Evolutionary conservation across 2,797 vertebrate species (phyloP), one percentile per base, ranked within the genome.

Genomic region (Miichthys miiuy): DNA sequence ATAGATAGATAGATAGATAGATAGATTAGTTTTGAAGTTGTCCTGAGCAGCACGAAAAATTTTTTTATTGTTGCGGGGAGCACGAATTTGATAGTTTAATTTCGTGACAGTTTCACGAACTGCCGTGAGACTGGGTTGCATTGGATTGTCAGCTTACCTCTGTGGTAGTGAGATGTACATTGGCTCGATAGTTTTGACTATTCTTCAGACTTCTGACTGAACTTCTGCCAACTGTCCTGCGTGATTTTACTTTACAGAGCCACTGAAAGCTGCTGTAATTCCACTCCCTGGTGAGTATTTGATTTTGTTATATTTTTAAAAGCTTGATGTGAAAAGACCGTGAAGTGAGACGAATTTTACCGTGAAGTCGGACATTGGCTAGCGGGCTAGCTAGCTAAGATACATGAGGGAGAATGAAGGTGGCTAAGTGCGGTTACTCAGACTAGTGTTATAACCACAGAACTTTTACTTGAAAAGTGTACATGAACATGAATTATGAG

Each of bases 361-460:
- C 10, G 9, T 65, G 2, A 51, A 64, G 46, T 30, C 5, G 10
- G 61, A 63, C 42, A 48, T 48, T 20, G 27, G 41, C 41, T 41
- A 12, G 52, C 23, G 16, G 16, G 62, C 44, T 64, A 64, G 47
- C 46, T 65, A 50, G 62, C 62, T 65, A 65, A 23, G 18, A 1
- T 62, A 62, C 41, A 62, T 23, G n/a, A 41, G 34, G 34, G 34
- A 55, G 21, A 55, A 20, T 23, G 12, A n/a, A 21, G 41, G 8
- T 21, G 60, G 21, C 12, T 21, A 46, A 62, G 21, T 8, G 60
- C 46, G 14, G 60, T 46, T 46, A 46, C 60, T 63, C 42, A 23
- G 42, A 63, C 60, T 23, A 46, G 41, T 63, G 60, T 63, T 46
- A 63, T 63, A 63, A 63, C 41, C 27, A 58, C 38, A 42, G 11